A percentile compares a stretch with the other conserved stretches of the same genome.
Evolutionary conservation across 1,140 invertebrate genomes (phyloP).

Genomic region (Trichomalopsis sarcophagae): DNA sequence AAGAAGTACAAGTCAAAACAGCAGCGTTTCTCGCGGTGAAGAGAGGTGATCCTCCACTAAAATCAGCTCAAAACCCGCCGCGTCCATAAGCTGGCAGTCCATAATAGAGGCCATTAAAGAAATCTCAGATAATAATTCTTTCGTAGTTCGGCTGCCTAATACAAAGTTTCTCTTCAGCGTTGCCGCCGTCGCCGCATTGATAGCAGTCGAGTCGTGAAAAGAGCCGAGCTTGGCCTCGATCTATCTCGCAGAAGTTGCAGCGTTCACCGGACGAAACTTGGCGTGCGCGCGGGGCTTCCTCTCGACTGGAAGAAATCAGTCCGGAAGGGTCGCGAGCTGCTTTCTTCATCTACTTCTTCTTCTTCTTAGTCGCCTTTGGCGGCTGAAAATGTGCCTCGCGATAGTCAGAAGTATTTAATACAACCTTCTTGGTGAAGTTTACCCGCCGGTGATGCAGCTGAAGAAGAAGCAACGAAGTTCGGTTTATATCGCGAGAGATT

Average conservation of each 20-base stretch:
- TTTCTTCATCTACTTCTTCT: background rate
- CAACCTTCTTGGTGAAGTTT: background rate
- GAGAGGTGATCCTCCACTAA: background rate
- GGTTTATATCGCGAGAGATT: background rate
- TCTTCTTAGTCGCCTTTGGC: background rate
- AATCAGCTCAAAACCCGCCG: background rate
- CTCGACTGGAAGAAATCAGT: constrained; percentile 23
- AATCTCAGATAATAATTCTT: constrained; percentile 11
- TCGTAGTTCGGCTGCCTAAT: background rate
- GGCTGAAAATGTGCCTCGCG: background rate
- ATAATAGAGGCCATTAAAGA: constrained; percentile 31
- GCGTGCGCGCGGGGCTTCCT: background rate
- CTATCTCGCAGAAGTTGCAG: background rate
- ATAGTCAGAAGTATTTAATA: background rate
- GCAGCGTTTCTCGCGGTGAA: background rate
- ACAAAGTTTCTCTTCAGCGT: background rate
- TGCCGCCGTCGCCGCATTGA: background rate
- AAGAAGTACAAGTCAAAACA: background rate
- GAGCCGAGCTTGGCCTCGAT: background rate
- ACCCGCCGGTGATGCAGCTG: too few species aligned
- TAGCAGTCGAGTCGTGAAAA: constrained; percentile 13
- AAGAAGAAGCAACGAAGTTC: background rate
- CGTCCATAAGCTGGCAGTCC: background rate
- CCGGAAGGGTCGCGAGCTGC: background rate
- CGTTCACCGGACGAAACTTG: background rate